Evolutionary conservation across 1,140 invertebrate species (phyloP).

Genomic region (Cecropterus lyciades): DNA sequence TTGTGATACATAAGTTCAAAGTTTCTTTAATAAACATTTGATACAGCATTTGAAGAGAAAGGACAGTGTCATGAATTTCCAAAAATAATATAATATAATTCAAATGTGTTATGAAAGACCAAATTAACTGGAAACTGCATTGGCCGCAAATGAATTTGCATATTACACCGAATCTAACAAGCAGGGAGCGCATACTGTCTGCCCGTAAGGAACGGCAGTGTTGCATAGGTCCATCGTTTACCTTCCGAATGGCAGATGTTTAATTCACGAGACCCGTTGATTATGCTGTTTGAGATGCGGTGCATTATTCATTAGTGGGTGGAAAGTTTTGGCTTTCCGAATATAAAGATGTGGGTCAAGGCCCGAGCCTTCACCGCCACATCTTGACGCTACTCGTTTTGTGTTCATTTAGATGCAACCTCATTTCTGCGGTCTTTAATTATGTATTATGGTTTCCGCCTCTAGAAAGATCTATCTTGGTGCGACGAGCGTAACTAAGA

Average conservation of each 20-base stretch:
- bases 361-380: slow-evolving; percentile 43
- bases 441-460: slow-evolving; percentile 50
- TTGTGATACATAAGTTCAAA: not conserved
- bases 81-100: not conserved
- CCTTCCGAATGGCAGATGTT: slow-evolving; percentile 31
- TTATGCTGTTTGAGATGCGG: slow-evolving; percentile 41
- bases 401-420: slow-evolving; percentile 63
- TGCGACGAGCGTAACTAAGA: not conserved
- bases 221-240: not conserved
- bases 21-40: slow-evolving; percentile 2
- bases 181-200: no score
- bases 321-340: slow-evolving; percentile 67
- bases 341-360: slow-evolving; percentile 72
- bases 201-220: not conserved
- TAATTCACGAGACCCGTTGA: slow-evolving; percentile 50
- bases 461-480: slow-evolving; percentile 1
- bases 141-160: no score
- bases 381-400: slow-evolving; percentile 40
- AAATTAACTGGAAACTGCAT: no score
- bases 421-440: slow-evolving; percentile 61
- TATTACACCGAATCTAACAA: no score
- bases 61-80: not conserved
- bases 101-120: no score
- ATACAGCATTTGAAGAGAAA: no score
- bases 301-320: slow-evolving; percentile 62